Evolutionary conservation across 1,140 invertebrate species (phyloP), one percentile per base, ranked within the genome.

Genomic region (Acromyrmex echinatior): DNA sequence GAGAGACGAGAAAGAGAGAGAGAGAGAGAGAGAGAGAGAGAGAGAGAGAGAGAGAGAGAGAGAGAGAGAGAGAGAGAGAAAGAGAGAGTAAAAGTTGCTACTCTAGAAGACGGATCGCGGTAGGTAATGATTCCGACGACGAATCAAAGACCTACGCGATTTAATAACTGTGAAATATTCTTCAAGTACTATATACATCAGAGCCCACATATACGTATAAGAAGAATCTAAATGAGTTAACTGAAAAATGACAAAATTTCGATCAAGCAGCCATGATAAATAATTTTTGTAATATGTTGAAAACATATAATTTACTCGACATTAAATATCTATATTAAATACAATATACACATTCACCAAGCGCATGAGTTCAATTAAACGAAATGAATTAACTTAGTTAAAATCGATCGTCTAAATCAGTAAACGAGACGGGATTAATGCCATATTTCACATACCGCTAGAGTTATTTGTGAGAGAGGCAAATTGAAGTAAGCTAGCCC

Each of bases 41-140:
- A 91, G 89, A 28, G 31, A 76, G 70, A 88, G 68, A 60, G 21
- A 21, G 65, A 56, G 53, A 60, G 82, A 76, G 56, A 25, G 60
- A 39, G 84, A 73, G 39, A 76, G 56, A 76, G 45, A 71, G 76
- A 28, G 28, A 28, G 31, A 76, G 70, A 88, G 68, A 60, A 0
- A 21, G 21, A 88, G 68, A 60, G 65, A 91, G 89, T 82, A 89
- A 88, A 86, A 91, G 84, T 90, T 86, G 92, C 93, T 93, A 93
- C 92, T 92, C 90, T 89, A 92, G 92, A 92, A 93, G 94, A 91
- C 92, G 91, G 91, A 91, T 84, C 92, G 92, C 91, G 90, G 86
- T 93, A 92, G 89, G 85, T 93, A 93, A 94, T 93, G 92, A 88
- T 84, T 90, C 49, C 45, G 65, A 68, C 76, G 74, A 88, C 86